Evolutionary conservation across 2,888 invertebrate genomes (phyloP).

Genomic region (Eupithecia tripunctaria): DNA sequence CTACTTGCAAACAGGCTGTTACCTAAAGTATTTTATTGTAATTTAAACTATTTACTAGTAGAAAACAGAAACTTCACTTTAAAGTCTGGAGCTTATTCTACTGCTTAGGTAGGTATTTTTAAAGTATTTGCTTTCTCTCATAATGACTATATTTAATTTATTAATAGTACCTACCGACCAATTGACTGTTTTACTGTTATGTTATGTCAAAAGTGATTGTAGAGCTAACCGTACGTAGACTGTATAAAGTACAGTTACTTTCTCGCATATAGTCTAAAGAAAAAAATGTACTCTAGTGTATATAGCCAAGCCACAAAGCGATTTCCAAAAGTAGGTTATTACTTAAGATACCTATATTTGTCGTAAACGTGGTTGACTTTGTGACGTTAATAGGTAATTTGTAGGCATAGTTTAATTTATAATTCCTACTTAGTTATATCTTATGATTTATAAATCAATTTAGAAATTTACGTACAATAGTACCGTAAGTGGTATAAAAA

Average conservation of each 20-base stretch:
- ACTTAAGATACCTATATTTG: conserved; percentile 40
- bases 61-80: conserved; percentile 14
- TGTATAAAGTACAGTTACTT: conserved; percentile 66
- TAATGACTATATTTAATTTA: conserved; percentile 2
- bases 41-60: neutral
- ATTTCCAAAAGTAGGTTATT: conserved; percentile 47
- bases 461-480: conserved; percentile 67
- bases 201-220: conserved; percentile 66
- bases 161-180: conserved; percentile 8
- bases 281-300: conserved; percentile 46
- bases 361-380: conserved; percentile 49
- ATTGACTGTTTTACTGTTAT: conserved; percentile 28
- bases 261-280: conserved; percentile 64
- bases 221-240: conserved; percentile 67
- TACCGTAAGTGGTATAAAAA: conserved; percentile 80
- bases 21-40: conserved; percentile 19
- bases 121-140: conserved; percentile 1
- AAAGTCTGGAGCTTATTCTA: neutral
- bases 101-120: neutral
- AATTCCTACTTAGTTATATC: conserved; percentile 50
- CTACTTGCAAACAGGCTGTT: conserved; percentile 19
- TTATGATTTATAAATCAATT: conserved; percentile 62
- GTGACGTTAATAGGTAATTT: conserved; percentile 64
- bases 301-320: conserved; percentile 53
- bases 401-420: conserved; percentile 65